phyloP scores from a whole-genome alignment of 2,113 vertebrate genomes.

The Chionis minor region DNA sequence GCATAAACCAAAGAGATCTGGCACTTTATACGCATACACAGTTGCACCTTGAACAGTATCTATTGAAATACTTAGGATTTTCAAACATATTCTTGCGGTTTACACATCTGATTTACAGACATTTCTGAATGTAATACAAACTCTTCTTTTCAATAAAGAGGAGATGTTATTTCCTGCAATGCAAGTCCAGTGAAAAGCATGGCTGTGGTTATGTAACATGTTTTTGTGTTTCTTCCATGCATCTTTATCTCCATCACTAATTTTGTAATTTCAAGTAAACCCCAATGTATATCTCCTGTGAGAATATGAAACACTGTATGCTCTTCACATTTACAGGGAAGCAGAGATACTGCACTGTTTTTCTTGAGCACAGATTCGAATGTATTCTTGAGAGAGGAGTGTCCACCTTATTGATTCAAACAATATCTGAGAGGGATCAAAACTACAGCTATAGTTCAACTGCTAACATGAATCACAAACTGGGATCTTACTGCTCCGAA shows the following conservation, averaged over 20 bases:
- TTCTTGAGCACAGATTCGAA: neutral
- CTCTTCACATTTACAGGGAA: neutral
- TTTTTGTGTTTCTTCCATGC: neutral
- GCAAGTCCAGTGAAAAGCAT: neutral
- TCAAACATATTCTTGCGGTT: neutral
- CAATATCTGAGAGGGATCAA: constrained; percentile 33
- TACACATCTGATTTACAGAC: neutral
- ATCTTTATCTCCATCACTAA: neutral
- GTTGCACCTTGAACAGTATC: neutral
- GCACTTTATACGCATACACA: neutral
- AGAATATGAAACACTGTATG: neutral
- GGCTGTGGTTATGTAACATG: neutral
- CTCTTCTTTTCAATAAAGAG: neutral
- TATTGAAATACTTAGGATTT: neutral
- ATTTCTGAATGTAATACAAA: neutral
- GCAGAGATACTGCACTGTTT: neutral
- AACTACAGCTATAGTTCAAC: neutral
- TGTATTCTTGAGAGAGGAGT: constrained; percentile 13
- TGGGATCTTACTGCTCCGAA: neutral
- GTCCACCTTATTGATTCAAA: constrained; percentile 38
- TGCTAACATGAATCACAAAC: constrained; percentile 12
- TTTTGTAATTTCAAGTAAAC: neutral
- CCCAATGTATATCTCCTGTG: neutral
- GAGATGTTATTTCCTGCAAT: neutral
- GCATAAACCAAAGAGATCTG: neutral